phyloP scores from a whole-genome alignment of 2,797 vertebrate species.

The Gadopsis bispinosus region DNA sequence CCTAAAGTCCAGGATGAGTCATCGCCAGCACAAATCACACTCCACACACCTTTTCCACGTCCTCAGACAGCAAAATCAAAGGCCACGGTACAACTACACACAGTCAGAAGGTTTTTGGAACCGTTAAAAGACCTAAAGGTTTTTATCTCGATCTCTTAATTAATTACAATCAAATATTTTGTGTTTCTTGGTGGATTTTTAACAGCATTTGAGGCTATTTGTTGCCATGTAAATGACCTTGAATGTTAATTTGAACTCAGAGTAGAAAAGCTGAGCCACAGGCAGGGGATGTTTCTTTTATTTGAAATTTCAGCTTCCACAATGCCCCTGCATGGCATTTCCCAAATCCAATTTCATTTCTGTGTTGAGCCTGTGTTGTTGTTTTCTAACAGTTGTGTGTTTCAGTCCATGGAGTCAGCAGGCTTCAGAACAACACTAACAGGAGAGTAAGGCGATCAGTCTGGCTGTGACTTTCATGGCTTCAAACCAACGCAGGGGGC shows the following conservation, averaged over 20 bases:
- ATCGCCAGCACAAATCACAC: slow-evolving; percentile 26
- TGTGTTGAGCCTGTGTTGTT: not conserved
- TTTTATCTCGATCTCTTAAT: not conserved
- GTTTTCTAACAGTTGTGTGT: not conserved
- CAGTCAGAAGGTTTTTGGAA: not conserved
- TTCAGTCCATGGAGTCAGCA: not conserved
- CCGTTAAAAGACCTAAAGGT: not conserved
- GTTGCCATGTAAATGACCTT: slow-evolving; percentile 18
- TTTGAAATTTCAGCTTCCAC: not conserved
- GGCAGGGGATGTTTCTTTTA: slow-evolving; percentile 1
- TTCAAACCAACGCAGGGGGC: too few relatives aligned
- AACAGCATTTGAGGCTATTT: not conserved
- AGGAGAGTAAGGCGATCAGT: too few relatives aligned
- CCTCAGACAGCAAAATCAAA: slow-evolving; percentile 3
- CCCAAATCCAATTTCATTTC: slow-evolving; percentile 4
- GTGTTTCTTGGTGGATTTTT: not conserved
- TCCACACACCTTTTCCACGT: slow-evolving; percentile 11
- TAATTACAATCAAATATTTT: too few relatives aligned
- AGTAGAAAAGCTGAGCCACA: not conserved
- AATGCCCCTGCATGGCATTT: slow-evolving; percentile 1
- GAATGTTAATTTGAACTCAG: slow-evolving; percentile 5
- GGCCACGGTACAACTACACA: not conserved
- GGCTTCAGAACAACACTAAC: too few relatives aligned
- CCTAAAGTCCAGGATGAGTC: slow-evolving; percentile 34
- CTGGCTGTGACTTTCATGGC: too few relatives aligned